Percentiles rank a stretch among this genome's conserved stretches.
phyloP scores from a whole-genome alignment of 1,140 invertebrate species.

The Microplitis mediator region DNA sequence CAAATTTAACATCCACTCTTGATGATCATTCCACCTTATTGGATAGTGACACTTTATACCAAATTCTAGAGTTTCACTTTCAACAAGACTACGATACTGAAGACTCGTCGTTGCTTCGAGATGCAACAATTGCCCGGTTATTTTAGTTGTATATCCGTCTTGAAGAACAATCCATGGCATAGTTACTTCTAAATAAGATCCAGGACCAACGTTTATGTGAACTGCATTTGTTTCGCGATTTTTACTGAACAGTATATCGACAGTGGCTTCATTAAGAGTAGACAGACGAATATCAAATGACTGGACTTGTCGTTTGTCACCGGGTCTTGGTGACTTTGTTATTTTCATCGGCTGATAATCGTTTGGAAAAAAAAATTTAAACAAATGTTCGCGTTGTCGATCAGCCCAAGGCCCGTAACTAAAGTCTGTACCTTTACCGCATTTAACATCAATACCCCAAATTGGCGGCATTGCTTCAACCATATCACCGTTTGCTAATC shows the following conservation, averaged over 20 bases:
- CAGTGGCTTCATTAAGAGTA: slow-evolving; percentile 88
- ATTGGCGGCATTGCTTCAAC: slow-evolving; percentile 90
- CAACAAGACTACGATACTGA: slow-evolving; percentile 87
- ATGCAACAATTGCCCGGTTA: slow-evolving; percentile 90
- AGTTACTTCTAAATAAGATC: slow-evolving; percentile 94
- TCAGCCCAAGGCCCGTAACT: slow-evolving; percentile 99
- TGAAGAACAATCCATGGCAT: slow-evolving; percentile 89
- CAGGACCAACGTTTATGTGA: slow-evolving; percentile 90
- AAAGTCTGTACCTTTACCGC: slow-evolving; percentile 95
- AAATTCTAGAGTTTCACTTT: slow-evolving; percentile 95
- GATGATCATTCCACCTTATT: slow-evolving; percentile 91
- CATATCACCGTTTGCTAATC: slow-evolving; percentile 90
- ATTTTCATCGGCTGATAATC: slow-evolving; percentile 81
- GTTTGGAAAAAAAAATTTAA: slow-evolving; percentile 95
- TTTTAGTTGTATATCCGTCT: slow-evolving; percentile 87
- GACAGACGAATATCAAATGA: slow-evolving; percentile 92
- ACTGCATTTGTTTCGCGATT: slow-evolving; percentile 96
- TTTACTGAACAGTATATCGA: slow-evolving; percentile 95
- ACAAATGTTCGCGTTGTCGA: slow-evolving; percentile 91
- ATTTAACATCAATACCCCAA: slow-evolving; percentile 95
- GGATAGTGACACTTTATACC: slow-evolving; percentile 87
- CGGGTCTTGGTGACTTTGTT: slow-evolving; percentile 79
- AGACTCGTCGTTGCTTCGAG: slow-evolving; percentile 94
- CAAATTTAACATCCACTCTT: slow-evolving; percentile 87
- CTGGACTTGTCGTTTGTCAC: slow-evolving; percentile 85